Base-by-base conservation (phyloP, 2,797 vertebrate genomes). In the Acipenser transmontanus region DNA sequence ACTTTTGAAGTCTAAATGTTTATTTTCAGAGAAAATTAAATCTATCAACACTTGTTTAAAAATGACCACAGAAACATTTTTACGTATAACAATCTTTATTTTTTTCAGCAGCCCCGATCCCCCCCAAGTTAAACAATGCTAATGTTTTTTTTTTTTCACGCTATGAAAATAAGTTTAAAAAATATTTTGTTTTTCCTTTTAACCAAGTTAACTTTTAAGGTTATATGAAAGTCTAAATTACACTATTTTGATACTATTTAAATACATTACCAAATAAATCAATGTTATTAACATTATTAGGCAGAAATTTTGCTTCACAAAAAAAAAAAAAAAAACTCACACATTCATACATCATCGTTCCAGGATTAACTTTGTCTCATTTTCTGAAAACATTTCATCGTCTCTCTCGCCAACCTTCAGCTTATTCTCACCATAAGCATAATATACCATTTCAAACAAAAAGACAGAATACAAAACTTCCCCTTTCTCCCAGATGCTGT, bases 161-260 rank as follows among this genome's bases (percentile, higher is more conserved):
- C 78, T 81, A 85, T 76, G 63, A 14, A 66, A 65, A 87, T 88
- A 87, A 87, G 76, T 76, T 81, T 78, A 80, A 84, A 82, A 76
- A 75, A 72, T 34, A 1, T 68, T 71, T 80, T 74, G 67, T 57
- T 54, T 62, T 57, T 80, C 4, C 34, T 61, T 72, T 77, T 80
- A 78, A 78, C 76, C 80, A 78, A 76, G 79, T 85, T 75, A 84
- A 78, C 81, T 85, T 86, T 34, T 34, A 89, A 88, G 78, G 76
- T 83, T 86, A 87, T 82, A 83, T 75, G 76, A 83, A 84, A 80
- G 79, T 84, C 81, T 82, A 89, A 83, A 81, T 88, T 79, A 81
- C 79, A 84, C 4, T 4, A 3, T 34, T 87, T 84, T 83, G 77
- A 86, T 79, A 80, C 77, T 85, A 82, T 72, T 57, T 82, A 80